Evolutionary conservation across 2,888 invertebrate genomes (phyloP).

Genomic region (Drosophila anomelani): DNA sequence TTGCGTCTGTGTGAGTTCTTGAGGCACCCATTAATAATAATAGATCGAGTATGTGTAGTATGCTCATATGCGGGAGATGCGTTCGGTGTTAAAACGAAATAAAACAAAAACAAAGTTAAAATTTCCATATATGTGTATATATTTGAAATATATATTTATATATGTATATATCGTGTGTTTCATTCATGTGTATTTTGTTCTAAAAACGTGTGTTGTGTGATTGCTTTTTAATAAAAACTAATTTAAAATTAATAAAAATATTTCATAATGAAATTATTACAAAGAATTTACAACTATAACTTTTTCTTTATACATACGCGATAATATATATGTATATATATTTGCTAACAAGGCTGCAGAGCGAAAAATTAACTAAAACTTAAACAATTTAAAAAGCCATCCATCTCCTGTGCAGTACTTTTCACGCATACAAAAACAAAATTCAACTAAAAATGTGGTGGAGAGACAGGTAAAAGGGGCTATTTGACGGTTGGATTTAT

Average conservation of each 20-base stretch:
- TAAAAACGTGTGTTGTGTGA: slow-evolving; percentile 63
- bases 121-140: slow-evolving; percentile 48
- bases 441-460: slow-evolving; percentile 64
- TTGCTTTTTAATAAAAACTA: slow-evolving; percentile 59
- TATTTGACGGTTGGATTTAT: slow-evolving; percentile 1
- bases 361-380: slow-evolving; percentile 70
- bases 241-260: slow-evolving; percentile 68
- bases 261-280: slow-evolving; percentile 53
- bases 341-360: slow-evolving; percentile 46
- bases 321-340: slow-evolving; percentile 34
- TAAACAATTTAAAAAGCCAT: slow-evolving; percentile 73
- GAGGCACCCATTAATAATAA: slow-evolving; percentile 61
- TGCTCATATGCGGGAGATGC: not conserved
- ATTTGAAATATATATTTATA: slow-evolving; percentile 43
- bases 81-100: slow-evolving; percentile 4
- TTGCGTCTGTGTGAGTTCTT: slow-evolving; percentile 60
- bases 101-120: slow-evolving; percentile 37
- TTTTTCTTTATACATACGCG: slow-evolving; percentile 35
- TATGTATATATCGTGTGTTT: slow-evolving; percentile 35
- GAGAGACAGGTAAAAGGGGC: not conserved
- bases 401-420: slow-evolving; percentile 22
- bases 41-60: slow-evolving; percentile 21
- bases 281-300: slow-evolving; percentile 51
- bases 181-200: slow-evolving; percentile 60
- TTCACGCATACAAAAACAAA: slow-evolving; percentile 61